These are phyloP conservation scores for Pangasius sanitwongsei DNA, from an alignment of 2,797 vertebrate species.

Conservation along the genomic window DNA sequence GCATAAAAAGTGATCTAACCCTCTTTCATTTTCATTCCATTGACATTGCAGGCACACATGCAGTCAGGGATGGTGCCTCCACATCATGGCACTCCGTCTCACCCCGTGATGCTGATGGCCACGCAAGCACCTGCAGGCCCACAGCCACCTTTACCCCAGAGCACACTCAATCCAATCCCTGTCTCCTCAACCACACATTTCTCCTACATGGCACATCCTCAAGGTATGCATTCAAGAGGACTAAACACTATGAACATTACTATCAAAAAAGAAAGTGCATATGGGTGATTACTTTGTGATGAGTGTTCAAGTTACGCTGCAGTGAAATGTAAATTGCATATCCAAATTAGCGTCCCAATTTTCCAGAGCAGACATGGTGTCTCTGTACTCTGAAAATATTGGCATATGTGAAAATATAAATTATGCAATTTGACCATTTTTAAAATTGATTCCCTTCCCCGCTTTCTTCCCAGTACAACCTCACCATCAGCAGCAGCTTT, in stretches of 20 bases:
- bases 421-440: neutral
- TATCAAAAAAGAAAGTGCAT: neutral
- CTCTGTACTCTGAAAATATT: neutral
- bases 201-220: constrained; percentile 97
- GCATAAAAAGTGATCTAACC: neutral
- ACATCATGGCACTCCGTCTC: constrained; percentile 84
- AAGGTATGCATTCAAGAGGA: constrained; percentile 77
- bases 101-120: constrained; percentile 99
- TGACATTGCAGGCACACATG: constrained; percentile 88
- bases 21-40: neutral
- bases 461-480: constrained; percentile 86
- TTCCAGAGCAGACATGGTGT: neutral
- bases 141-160: constrained; percentile 90
- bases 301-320: neutral
- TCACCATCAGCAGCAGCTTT: constrained; percentile 99
- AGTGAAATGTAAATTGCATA: neutral
- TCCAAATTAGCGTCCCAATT: neutral
- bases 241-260: neutral
- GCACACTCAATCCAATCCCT: constrained; percentile 94
- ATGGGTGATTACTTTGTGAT: neutral
- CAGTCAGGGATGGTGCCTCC: constrained; percentile 96
- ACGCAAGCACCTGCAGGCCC: constrained; percentile 94
- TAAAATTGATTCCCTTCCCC: neutral
- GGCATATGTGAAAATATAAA: neutral
- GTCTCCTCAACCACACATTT: constrained; percentile 98